phyloP scores from a whole-genome alignment of 37 sponge, comb jelly and placozoan genomes.

The Hexactinellida sp. region DNA sequence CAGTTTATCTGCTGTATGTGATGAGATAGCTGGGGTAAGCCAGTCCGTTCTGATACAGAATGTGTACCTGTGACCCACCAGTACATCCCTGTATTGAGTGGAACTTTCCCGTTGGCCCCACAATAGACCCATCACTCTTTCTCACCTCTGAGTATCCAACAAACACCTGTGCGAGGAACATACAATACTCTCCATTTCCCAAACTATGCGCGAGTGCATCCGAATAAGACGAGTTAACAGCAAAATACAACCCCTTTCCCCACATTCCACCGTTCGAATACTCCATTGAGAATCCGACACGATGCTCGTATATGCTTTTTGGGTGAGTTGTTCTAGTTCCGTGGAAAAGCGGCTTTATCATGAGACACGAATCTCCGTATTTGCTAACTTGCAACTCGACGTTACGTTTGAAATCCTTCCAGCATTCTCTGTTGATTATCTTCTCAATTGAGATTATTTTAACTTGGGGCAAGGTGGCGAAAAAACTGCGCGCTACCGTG shows the following conservation, averaged over 20 bases:
- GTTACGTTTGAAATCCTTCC: not conserved
- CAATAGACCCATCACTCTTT: not conserved
- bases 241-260: slow-evolving; percentile 22
- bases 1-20: not conserved
- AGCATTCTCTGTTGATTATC: slow-evolving; percentile 3
- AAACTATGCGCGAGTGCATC: not conserved
- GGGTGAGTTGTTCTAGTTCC: slow-evolving; percentile 18
- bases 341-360: slow-evolving; percentile 20
- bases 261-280: not conserved
- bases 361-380: not conserved
- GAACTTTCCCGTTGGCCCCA: not conserved
- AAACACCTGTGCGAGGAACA: not conserved
- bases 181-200: not conserved
- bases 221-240: slow-evolving; percentile 22
- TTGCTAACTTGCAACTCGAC: not conserved
- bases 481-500: not conserved
- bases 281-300: slow-evolving; percentile 15
- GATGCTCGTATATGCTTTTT: not conserved
- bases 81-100: not conserved
- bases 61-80: not conserved
- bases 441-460: slow-evolving; percentile 21
- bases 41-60: not conserved
- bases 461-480: slow-evolving; percentile 4
- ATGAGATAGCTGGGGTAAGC: slow-evolving; percentile 6
- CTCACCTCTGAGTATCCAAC: not conserved